Evolutionary conservation across 2,888 invertebrate genomes (phyloP).

Genomic region (Hanleya hanleyi): DNA sequence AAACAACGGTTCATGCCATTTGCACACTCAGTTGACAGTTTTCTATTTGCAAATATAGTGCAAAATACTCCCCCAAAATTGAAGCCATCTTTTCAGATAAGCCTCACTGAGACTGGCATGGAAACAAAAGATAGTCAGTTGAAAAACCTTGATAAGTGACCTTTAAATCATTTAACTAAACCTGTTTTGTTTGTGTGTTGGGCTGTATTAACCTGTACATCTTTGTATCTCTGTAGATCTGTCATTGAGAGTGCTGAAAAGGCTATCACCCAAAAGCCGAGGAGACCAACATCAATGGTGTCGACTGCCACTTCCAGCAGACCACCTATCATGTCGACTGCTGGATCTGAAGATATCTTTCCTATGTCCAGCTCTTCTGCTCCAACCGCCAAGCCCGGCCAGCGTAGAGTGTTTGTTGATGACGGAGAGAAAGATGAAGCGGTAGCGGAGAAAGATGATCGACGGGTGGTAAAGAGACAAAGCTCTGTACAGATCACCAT

Average conservation of each 20-base stretch:
- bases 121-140: too few relatives aligned
- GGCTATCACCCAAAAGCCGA: conserved; percentile 91
- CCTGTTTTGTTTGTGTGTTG: too few relatives aligned
- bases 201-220: too few relatives aligned
- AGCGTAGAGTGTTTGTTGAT: conserved; percentile 14
- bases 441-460: not conserved
- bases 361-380: not conserved
- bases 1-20: too few relatives aligned
- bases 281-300: conserved; percentile 79
- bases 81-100: too few relatives aligned
- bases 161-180: too few relatives aligned
- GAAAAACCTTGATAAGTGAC: too few relatives aligned
- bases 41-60: too few relatives aligned
- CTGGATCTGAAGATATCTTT: conserved; percentile 17
- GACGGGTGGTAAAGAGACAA: conserved; percentile 6
- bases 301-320: conserved; percentile 45
- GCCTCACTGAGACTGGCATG: too few relatives aligned
- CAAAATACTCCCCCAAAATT: too few relatives aligned
- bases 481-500: conserved; percentile 33
- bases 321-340: too few relatives aligned
- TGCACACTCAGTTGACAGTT: too few relatives aligned
- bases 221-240: conserved; percentile 54
- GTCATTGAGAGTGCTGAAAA: conserved; percentile 93
- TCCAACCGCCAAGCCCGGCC: conserved; percentile 20
- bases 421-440: conserved; percentile 11